phyloP scores from a whole-genome alignment of 64 coral and sea anemone genomes.

The Acropora tenuis region DNA sequence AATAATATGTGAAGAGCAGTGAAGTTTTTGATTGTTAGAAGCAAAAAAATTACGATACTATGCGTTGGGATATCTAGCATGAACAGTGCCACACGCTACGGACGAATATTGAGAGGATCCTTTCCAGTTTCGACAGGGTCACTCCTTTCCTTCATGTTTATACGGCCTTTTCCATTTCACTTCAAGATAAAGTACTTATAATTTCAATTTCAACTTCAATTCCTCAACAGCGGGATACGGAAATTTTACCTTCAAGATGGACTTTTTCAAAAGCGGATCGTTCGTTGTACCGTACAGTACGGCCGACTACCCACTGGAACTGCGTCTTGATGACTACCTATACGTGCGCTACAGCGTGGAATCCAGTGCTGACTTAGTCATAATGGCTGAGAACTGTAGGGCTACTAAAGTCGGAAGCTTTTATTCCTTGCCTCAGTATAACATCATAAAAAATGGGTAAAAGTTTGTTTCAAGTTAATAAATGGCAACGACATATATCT shows the following conservation, averaged over 20 bases:
- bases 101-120: too few relatives aligned
- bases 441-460: slow-evolving; percentile 19
- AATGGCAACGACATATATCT: background rate
- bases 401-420: background rate
- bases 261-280: background rate
- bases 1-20: too few relatives aligned
- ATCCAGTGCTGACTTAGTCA: slow-evolving; percentile 11
- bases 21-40: too few relatives aligned
- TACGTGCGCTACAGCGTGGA: slow-evolving; percentile 1
- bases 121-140: too few relatives aligned
- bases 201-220: background rate
- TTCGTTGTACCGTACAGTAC: background rate
- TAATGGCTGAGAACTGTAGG: slow-evolving; percentile 15
- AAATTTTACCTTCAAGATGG: slow-evolving; percentile 16
- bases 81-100: too few relatives aligned
- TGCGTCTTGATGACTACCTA: background rate
- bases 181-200: background rate
- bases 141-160: too few relatives aligned
- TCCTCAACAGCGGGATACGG: background rate
- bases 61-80: too few relatives aligned
- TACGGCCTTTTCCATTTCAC: too few relatives aligned
- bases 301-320: background rate
- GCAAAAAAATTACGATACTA: too few relatives aligned
- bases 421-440: slow-evolving; percentile 10
- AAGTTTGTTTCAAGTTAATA: background rate